Percentiles rank a stretch among this genome's conserved stretches.
phyloP scores from a whole-genome alignment of 2,113 vertebrate species.

The Caranx ignobilis region DNA sequence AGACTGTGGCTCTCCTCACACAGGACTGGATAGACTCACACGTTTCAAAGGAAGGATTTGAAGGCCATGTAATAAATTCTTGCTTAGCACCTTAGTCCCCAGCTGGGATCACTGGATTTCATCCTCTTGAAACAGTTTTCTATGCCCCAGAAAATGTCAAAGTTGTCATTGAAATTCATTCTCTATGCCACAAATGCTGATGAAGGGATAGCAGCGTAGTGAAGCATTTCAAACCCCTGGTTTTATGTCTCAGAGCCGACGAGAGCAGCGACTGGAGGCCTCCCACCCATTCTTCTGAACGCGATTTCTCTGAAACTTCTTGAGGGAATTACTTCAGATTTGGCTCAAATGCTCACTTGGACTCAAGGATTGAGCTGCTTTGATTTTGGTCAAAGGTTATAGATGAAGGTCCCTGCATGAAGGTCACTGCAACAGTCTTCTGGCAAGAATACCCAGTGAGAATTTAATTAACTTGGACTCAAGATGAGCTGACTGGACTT shows the following conservation, averaged over 20 bases:
- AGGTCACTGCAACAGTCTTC: too few species aligned
- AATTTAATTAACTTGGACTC: too few species aligned
- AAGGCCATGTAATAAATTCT: constrained; percentile 56
- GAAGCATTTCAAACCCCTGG: constrained; percentile 64
- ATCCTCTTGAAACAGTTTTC: constrained; percentile 61
- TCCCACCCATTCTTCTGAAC: too few species aligned
- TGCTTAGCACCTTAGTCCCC: constrained; percentile 45
- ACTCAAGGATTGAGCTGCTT: too few species aligned
- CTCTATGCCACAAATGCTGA: constrained; percentile 76
- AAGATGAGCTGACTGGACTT: too few species aligned
- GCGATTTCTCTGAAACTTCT: too few species aligned
- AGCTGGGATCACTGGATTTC: constrained; percentile 63
- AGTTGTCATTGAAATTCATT: constrained; percentile 74
- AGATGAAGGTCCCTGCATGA: too few species aligned
- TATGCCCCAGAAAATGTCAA: constrained; percentile 72
- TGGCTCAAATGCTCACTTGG: too few species aligned
- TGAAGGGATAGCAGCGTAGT: constrained; percentile 60
- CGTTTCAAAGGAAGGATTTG: constrained; percentile 57
- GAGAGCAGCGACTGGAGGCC: too few species aligned
- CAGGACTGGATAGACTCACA: constrained; percentile 35
- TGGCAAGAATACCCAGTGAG: too few species aligned
- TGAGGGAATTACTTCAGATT: too few species aligned
- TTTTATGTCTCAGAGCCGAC: constrained; percentile 21
- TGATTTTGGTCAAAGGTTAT: too few species aligned
- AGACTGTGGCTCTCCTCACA: constrained; percentile 13